A percentile compares a stretch with the other conserved stretches of the same genome.
These are phyloP conservation scores for Cataglyphis albicans DNA, from an alignment of 2,888 invertebrate species.

Conservation along the genomic window DNA sequence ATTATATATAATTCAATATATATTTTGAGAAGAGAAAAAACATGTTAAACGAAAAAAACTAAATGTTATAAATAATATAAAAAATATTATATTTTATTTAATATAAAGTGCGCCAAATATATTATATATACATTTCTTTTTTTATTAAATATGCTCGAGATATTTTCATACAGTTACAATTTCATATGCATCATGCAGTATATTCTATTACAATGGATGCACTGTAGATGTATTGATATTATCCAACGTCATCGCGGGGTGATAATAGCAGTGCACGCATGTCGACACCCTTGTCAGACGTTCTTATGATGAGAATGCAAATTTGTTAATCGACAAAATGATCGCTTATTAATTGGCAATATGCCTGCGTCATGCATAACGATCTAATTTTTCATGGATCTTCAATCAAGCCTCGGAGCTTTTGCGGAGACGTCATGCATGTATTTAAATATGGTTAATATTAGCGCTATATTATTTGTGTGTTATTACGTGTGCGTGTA, in stretches of 20 bases:
- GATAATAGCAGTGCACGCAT: neutral
- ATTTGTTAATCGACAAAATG: conserved; percentile 30
- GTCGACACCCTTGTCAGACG: conserved; percentile 25
- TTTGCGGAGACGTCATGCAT: conserved; percentile 51
- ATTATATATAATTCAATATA: neutral
- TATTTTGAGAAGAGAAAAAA: neutral
- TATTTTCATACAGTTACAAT: neutral
- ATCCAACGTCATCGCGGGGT: neutral
- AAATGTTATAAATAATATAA: neutral
- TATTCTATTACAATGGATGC: neutral
- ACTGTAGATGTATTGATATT: neutral
- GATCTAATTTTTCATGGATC: conserved; percentile 59
- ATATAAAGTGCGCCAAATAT: neutral
- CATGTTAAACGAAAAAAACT: neutral
- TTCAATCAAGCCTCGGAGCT: conserved; percentile 2
- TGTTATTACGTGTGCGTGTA: neutral
- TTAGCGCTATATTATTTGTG: conserved; percentile 44
- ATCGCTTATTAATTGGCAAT: conserved; percentile 58
- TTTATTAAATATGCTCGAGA: neutral
- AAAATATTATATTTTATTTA: neutral
- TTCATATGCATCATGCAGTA: neutral
- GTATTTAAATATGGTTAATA: conserved; percentile 62
- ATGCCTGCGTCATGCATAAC: conserved; percentile 39
- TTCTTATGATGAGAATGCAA: conserved; percentile 46
- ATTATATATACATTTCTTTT: neutral